A percentile compares a stretch with the other conserved stretches of the same genome.
These are phyloP conservation scores for Acrocephalus kingi DNA, from an alignment of 2,113 vertebrate species.

Conservation along the genomic window DNA sequence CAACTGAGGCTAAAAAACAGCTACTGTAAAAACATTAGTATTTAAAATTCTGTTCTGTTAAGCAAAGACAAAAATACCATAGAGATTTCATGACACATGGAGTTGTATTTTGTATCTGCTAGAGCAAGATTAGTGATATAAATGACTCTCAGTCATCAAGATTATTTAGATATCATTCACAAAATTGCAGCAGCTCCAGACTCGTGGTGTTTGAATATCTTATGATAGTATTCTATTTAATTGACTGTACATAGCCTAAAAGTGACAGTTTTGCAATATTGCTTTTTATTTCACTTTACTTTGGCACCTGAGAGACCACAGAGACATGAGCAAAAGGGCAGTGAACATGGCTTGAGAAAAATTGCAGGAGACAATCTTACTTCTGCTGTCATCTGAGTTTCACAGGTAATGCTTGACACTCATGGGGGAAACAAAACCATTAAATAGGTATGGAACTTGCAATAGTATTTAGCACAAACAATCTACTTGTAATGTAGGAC, in stretches of 20 bases:
- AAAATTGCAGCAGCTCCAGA: conserved; percentile 6
- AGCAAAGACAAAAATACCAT: background rate
- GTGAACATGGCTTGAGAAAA: background rate
- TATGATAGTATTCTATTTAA: conserved; percentile 14
- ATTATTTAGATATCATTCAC: conserved; percentile 42
- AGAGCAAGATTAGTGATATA: background rate
- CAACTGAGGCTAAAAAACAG: background rate
- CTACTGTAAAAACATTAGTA: background rate
- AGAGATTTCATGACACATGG: background rate
- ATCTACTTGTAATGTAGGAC: background rate
- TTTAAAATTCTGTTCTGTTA: background rate
- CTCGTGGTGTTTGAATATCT: background rate
- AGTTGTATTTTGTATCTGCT: conserved; percentile 19
- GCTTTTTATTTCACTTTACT: conserved; percentile 13
- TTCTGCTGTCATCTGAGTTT: background rate
- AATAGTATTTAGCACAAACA: background rate
- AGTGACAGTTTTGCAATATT: conserved; percentile 38
- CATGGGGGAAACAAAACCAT: background rate
- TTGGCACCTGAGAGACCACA: background rate
- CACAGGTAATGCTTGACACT: background rate
- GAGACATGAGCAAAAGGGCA: background rate
- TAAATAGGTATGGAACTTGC: background rate
- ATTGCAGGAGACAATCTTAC: background rate
- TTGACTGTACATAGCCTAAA: background rate
- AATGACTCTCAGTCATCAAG: background rate